These are phyloP conservation scores for Myotis lucifugus DNA, from an alignment of 2,113 vertebrate genomes.

Conservation along the genomic window DNA sequence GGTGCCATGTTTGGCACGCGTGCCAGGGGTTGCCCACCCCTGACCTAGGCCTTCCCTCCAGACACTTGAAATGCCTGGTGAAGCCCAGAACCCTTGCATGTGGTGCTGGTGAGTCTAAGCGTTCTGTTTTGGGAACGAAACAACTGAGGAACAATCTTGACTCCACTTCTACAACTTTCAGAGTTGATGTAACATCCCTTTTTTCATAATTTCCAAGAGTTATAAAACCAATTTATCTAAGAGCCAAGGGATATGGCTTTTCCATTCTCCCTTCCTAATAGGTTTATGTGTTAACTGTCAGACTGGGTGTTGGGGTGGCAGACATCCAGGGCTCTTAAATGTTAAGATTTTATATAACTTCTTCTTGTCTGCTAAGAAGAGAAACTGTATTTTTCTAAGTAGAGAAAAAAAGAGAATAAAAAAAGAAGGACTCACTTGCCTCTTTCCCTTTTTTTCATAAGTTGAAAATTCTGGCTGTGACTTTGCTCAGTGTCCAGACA, in stretches of 20 bases:
- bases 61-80: too few species aligned
- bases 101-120: neutral
- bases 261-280: neutral
- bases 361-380: neutral
- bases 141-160: neutral
- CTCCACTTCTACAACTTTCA: neutral
- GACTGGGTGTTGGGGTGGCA: neutral
- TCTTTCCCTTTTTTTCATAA: neutral
- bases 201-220: neutral
- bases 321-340: neutral
- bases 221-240: constrained; percentile 9
- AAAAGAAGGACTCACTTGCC: neutral
- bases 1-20: too few species aligned
- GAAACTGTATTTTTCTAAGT: neutral
- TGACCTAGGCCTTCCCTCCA: neutral
- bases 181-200: neutral
- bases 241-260: neutral
- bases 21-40: too few species aligned
- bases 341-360: neutral
- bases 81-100: neutral
- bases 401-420: neutral
- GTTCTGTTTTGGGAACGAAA: neutral
- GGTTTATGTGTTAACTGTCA: neutral
- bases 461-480: neutral
- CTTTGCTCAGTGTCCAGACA: neutral